Evolutionary conservation across 2,888 invertebrate species (phyloP).

Genomic region (Harpalus rubripes): DNA sequence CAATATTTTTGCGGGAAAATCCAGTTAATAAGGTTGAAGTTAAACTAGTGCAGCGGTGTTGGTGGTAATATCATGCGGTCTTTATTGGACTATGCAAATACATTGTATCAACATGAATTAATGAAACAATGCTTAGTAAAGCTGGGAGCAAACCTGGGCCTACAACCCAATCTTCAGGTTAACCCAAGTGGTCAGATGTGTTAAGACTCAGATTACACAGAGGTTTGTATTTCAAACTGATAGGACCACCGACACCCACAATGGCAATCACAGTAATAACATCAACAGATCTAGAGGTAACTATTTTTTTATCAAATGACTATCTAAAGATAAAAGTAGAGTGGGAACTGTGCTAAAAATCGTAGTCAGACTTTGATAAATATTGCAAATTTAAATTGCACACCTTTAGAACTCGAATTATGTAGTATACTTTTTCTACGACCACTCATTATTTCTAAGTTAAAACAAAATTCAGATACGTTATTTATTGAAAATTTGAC

Average conservation of each 20-base stretch:
- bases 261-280: neutral
- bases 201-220: slow-evolving; percentile 24
- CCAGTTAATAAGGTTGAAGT: slow-evolving; percentile 8
- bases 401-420: too few relatives aligned
- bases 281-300: too few relatives aligned
- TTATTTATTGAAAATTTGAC: too few relatives aligned
- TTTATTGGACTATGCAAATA: slow-evolving; percentile 43
- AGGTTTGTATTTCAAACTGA: slow-evolving; percentile 41
- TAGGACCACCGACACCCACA: neutral
- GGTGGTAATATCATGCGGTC: slow-evolving; percentile 9
- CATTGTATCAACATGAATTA: slow-evolving; percentile 48
- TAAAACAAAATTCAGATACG: too few relatives aligned
- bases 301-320: too few relatives aligned
- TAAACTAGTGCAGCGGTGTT: neutral
- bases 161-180: slow-evolving; percentile 32
- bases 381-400: neutral
- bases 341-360: too few relatives aligned
- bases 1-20: slow-evolving; percentile 1
- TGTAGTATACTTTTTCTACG: too few relatives aligned
- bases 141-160: neutral
- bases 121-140: slow-evolving; percentile 41
- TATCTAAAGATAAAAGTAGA: too few relatives aligned
- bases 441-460: too few relatives aligned
- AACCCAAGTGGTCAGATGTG: slow-evolving; percentile 41
- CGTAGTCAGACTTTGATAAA: too few relatives aligned